Evolutionary conservation across 2,797 vertebrate genomes (phyloP), one percentile per base, ranked within the genome.

Genomic region (Oreortyx pictus): DNA sequence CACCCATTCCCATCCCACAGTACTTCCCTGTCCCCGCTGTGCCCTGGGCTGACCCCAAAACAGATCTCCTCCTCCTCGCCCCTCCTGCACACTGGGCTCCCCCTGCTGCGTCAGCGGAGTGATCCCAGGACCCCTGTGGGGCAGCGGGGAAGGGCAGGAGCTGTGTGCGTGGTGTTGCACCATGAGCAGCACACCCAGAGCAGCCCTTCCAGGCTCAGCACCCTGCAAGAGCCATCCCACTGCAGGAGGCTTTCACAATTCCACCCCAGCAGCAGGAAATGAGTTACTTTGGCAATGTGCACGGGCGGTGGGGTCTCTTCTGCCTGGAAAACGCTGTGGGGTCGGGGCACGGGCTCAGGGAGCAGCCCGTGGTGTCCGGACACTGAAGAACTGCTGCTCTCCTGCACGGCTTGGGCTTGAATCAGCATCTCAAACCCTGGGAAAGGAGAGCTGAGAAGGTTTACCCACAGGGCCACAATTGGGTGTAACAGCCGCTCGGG

Each of bases 401-500:
- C 61, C 29, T 41, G 74, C 46, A 8, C 3, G 43, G 80, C 54
- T 67, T 44, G 37, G 75, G 52, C 59, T 86, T 10, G 72, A 68
- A 77, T 52, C 25, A 16, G 2, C 15, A 0, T 1, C 66, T 59
- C 60, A 59, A 33, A 11, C 70, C 71, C 71, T 35, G 0, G 0
- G 73, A 41, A 72, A 81, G 49, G 33, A 54, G 60, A 78, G 64
- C 49, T 37, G 31, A 82, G 50, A n/a, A 37, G 57, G 39, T 31
- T 61, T 9, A 39, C 70, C 80, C 5, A 3, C 66, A 59, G 71
- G 50, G 66, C 76, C 43, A 50, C 9, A 59, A 54, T 59, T 14
- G 23, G 37, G 27, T 31, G 37, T 12, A 6, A 23, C 4, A 41
- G 39, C 13, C 39, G 14, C 39, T 41, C 39, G 39, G 47, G 86